Evolutionary conservation across 2,113 vertebrate genomes (phyloP).

Genomic region (Siphamia tubifer): DNA sequence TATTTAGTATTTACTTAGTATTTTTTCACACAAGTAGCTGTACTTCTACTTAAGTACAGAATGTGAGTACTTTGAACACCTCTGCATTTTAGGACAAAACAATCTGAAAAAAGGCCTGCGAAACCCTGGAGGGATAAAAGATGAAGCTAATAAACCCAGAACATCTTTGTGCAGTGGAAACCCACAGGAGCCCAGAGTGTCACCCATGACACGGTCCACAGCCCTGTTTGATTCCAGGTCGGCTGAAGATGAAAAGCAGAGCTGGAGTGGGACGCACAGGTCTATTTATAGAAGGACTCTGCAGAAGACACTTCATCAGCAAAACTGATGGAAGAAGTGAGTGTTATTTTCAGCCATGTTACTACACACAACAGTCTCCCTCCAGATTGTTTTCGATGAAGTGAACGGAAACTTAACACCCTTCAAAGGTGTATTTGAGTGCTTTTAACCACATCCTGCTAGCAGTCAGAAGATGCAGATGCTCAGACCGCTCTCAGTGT

Average conservation of each 20-base stretch:
- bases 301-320: conserved; percentile 18
- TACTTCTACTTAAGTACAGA: no score
- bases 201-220: neutral
- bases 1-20: no score
- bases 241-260: neutral
- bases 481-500: neutral
- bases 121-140: no score
- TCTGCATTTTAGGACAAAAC: no score
- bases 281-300: conserved; percentile 33
- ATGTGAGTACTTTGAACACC: no score
- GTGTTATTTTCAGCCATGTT: conserved; percentile 8
- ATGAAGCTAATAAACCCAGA: conserved; percentile 20
- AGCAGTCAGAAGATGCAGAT: neutral
- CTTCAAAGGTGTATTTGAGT: neutral
- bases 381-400: neutral
- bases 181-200: neutral
- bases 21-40: no score
- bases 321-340: conserved; percentile 8
- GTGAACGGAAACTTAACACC: conserved; percentile 54
- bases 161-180: neutral
- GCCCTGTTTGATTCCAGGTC: neutral
- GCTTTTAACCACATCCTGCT: conserved; percentile 60
- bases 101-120: no score
- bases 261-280: neutral
- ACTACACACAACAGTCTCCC: neutral